Base-by-base conservation (phyloP, 2,113 vertebrate genomes). In the Indicator maculatus region DNA sequence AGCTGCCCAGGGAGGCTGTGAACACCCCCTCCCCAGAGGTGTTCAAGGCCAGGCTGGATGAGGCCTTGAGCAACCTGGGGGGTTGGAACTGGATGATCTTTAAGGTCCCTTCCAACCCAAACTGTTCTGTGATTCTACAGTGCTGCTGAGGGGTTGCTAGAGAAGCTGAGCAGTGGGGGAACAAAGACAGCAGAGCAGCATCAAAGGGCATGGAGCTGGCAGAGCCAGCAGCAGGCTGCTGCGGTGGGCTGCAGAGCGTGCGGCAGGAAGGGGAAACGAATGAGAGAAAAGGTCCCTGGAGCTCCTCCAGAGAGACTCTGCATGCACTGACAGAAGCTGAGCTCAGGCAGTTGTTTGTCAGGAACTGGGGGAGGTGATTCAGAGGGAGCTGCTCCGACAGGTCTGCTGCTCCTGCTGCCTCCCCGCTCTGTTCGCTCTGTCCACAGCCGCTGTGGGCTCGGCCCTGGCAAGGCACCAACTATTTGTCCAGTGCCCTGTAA, bases 241-340 rank as follows among this genome's bases (percentile, higher is more conserved):
- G 1, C 9, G 0, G 56, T 0, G 1, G 53, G 52, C 52, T 7
- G 31, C 26, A 12, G 30, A 74, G 30, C 1, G 0, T 2, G 55
- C 0, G 1, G 66, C 71, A 59, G 45, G 86, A 61, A 85, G 16
- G 80, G 39, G 53, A 70, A 60, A 58, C 0, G 9, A 66, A 5
- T 77, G 86, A 36, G 58, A 76, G 20, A 76, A 81, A 84, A 73
- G 0, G 0, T 3, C 39, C 3, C 70, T 7, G 56, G 21, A 30
- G 39, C 36, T 82, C 1, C 0, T 23, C 28, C 8, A 24, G 44
- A 53, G 72, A 72, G 75, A 2, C 15, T 38, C 67, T 38, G 26
- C 1, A 70, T 14, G 33, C 41, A 13, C 26, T 3, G 23, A 45
- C 41, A 16, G 36, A 31, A 23, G 16, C 45, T 10, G 82, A 20